These are phyloP conservation scores for Lordiphosa stackelbergi DNA, from an alignment of 1,140 invertebrate species.

Conservation along the genomic window DNA sequence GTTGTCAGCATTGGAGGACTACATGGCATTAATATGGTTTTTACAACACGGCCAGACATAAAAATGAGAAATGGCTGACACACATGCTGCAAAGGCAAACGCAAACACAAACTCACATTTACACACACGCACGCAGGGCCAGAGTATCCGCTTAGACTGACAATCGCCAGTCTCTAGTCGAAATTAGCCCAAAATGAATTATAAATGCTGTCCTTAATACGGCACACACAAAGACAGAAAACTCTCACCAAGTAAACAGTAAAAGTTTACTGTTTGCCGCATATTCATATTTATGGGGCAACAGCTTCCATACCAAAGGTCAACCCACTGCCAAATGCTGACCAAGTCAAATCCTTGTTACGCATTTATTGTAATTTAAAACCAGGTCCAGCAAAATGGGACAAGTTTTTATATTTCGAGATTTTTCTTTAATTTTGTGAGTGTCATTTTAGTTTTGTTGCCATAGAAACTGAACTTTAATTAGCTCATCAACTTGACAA, in stretches of 20 bases:
- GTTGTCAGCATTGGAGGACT: conserved; percentile 54
- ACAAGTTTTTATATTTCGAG: too few relatives aligned
- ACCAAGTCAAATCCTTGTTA: conserved; percentile 8
- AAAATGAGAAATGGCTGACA: conserved; percentile 73
- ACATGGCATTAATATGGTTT: conserved; percentile 72
- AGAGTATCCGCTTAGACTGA: conserved; percentile 11
- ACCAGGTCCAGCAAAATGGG: too few relatives aligned
- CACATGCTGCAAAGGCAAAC: conserved; percentile 52
- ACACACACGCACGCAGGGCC: conserved; percentile 1
- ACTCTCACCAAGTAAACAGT: conserved; percentile 7
- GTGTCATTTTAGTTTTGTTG: too few relatives aligned
- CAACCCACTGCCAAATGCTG: conserved; percentile 17
- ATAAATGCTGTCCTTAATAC: conserved; percentile 66
- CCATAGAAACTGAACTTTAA: too few relatives aligned
- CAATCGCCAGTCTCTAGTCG: conserved; percentile 39
- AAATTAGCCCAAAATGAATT: conserved; percentile 76
- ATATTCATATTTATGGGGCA: conserved; percentile 10
- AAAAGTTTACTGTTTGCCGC: conserved; percentile 12
- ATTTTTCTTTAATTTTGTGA: too few relatives aligned
- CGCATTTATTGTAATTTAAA: too few relatives aligned
- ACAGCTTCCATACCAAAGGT: conserved; percentile 13
- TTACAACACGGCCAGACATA: conserved; percentile 71
- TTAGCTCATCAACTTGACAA: too few relatives aligned
- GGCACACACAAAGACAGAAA: conserved; percentile 26
- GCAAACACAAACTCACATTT: conserved; percentile 1